Conservation (phyloP, 2,888 invertebrate genomes). For the Anagyrus pseudococci region DNA sequence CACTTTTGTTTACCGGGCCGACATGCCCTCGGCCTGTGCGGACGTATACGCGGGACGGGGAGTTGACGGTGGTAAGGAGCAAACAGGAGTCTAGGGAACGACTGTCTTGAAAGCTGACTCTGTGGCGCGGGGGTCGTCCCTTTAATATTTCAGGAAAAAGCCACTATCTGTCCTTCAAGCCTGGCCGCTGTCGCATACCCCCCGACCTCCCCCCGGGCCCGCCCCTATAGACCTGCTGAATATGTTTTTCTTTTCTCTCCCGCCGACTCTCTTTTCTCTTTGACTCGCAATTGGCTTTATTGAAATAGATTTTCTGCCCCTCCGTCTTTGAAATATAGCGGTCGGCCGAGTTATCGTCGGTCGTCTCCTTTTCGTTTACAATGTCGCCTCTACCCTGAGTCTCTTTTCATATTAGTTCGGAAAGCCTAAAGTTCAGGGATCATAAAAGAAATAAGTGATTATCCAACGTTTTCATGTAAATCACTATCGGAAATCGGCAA, state of each 20-base stretch:
- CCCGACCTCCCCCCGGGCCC: neutral
- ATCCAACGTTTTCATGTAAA: no score
- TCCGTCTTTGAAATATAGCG: conserved; percentile 22
- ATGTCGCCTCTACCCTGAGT: no score
- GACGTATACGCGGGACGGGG: conserved; percentile 1
- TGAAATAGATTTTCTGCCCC: conserved; percentile 34
- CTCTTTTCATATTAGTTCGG: no score
- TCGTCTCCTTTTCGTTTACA: no score
- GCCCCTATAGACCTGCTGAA: conserved; percentile 23
- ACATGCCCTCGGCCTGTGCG: neutral
- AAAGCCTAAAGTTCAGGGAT: no score
- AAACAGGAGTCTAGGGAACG: conserved; percentile 45
- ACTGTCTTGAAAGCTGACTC: conserved; percentile 35
- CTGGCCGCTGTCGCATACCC: conserved; percentile 10
- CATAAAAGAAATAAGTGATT: no score
- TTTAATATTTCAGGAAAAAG: conserved; percentile 44
- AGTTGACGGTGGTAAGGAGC: conserved; percentile 27
- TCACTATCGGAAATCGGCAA: no score
- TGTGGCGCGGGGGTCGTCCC: conserved; percentile 26
- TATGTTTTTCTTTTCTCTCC: conserved; percentile 25
- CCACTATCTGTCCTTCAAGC: conserved; percentile 39
- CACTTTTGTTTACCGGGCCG: conserved; percentile 27
- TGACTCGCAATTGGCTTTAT: conserved; percentile 37
- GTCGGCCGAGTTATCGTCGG: neutral
- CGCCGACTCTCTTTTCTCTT: neutral